Percentiles rank a stretch among this genome's conserved stretches.
Conservation (phyloP, 1,140 invertebrate species). For the Batillaria attramentaria region DNA sequence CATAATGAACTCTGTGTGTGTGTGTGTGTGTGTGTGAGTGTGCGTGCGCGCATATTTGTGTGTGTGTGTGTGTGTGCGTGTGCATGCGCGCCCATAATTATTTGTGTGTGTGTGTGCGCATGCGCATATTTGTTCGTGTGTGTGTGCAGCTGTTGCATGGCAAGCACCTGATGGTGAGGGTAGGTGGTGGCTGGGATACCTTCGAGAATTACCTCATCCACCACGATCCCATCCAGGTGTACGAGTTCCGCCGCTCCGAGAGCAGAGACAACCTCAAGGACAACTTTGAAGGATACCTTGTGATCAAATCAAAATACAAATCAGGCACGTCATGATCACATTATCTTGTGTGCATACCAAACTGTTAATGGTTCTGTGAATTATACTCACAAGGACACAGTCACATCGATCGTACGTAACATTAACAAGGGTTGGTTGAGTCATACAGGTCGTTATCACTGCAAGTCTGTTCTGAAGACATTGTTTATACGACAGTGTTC, state of each 20-base stretch:
- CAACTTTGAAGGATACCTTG: conserved; percentile 27
- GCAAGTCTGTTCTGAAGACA: too few species aligned
- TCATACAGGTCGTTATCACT: background rate
- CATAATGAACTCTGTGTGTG: too few species aligned
- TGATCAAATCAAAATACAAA: conserved; percentile 41
- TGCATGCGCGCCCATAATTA: background rate
- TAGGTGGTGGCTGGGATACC: conserved; percentile 98
- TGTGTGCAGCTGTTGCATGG: conserved; percentile 63
- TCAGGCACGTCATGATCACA: conserved; percentile 15
- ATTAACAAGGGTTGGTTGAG: background rate
- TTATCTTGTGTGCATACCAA: too few species aligned
- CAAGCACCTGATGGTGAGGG: conserved; percentile 95
- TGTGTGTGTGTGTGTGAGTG: conserved; percentile 1
- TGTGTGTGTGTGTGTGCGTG: background rate
- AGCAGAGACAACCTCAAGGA: conserved; percentile 30
- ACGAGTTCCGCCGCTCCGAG: conserved; percentile 53
- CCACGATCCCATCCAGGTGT: conserved; percentile 88
- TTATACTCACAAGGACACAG: conserved; percentile 1
- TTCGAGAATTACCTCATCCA: conserved; percentile 95
- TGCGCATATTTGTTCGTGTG: background rate
- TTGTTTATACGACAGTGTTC: too few species aligned
- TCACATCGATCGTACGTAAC: background rate
- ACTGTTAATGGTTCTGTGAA: too few species aligned
- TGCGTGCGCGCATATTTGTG: conserved; percentile 3
- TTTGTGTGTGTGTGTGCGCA: too few species aligned